Conservation (phyloP, 2,888 invertebrate species). For the Noctua pronuba region DNA sequence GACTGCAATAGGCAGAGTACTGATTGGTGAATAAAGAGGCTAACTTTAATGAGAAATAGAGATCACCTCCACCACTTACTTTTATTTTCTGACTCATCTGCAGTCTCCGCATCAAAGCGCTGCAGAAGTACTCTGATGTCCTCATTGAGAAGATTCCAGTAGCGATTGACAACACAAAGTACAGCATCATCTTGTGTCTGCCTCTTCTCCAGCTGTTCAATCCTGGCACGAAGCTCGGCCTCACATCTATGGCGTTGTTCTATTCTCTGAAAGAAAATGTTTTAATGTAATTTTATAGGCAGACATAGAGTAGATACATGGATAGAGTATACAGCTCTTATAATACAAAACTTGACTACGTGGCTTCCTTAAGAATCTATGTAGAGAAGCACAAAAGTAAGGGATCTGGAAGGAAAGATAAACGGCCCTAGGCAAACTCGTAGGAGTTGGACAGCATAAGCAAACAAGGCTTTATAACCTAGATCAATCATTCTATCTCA, state of each 20-base stretch:
- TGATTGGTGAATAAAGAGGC: neutral
- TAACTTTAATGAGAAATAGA: neutral
- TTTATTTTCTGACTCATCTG: conserved; percentile 98
- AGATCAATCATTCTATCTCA: neutral
- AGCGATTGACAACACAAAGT: conserved; percentile 98
- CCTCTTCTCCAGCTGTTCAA: conserved; percentile 98
- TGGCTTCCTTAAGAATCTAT: neutral
- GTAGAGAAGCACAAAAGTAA: neutral
- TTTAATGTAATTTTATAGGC: neutral
- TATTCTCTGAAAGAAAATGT: conserved; percentile 91
- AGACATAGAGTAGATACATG: neutral
- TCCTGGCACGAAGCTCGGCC: conserved; percentile 96
- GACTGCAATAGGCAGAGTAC: neutral
- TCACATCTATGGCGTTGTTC: conserved; percentile 97
- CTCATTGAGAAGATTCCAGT: conserved; percentile 99
- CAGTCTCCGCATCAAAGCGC: conserved; percentile 99
- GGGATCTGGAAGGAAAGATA: neutral
- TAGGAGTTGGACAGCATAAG: neutral
- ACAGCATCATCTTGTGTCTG: conserved; percentile 99
- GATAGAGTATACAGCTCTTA: neutral
- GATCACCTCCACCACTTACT: conserved; percentile 89
- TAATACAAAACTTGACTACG: neutral
- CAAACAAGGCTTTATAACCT: neutral
- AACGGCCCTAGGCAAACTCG: neutral
- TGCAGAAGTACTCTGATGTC: conserved; percentile 98